Evolutionary conservation across 2,113 vertebrate genomes (phyloP).

Genomic region (Dendropsophus ebraccatus): DNA sequence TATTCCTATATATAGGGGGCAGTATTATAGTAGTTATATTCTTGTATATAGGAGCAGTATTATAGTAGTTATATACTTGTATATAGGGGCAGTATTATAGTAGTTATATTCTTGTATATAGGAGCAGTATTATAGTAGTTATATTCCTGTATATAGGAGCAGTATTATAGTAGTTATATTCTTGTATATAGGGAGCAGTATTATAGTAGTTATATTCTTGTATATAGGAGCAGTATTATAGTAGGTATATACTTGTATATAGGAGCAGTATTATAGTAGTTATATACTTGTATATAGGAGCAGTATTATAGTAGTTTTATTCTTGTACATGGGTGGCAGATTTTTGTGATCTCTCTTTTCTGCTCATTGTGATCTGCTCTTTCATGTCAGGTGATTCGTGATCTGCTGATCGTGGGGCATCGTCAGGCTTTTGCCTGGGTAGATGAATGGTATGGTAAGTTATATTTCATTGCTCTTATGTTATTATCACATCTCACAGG

Average conservation of each 20-base stretch:
- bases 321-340: not conserved
- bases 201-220: conserved; percentile 4
- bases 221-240: not conserved
- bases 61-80: not conserved
- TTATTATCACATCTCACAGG: not conserved
- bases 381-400: conserved; percentile 72
- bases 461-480: not conserved
- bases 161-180: no score
- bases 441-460: conserved; percentile 78
- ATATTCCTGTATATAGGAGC: no score
- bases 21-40: conserved; percentile 10
- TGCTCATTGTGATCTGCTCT: not conserved
- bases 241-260: not conserved
- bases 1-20: not conserved
- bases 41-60: not conserved
- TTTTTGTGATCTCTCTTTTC: not conserved
- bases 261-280: conserved; percentile 3
- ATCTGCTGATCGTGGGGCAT: conserved; percentile 76
- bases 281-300: not conserved
- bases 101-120: no score
- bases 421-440: conserved; percentile 76
- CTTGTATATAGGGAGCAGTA: not conserved
- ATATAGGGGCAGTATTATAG: not conserved
- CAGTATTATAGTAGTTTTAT: not conserved
- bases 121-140: no score